phyloP scores from a whole-genome alignment of 2,888 invertebrate species.

The Campoletis raptor region DNA sequence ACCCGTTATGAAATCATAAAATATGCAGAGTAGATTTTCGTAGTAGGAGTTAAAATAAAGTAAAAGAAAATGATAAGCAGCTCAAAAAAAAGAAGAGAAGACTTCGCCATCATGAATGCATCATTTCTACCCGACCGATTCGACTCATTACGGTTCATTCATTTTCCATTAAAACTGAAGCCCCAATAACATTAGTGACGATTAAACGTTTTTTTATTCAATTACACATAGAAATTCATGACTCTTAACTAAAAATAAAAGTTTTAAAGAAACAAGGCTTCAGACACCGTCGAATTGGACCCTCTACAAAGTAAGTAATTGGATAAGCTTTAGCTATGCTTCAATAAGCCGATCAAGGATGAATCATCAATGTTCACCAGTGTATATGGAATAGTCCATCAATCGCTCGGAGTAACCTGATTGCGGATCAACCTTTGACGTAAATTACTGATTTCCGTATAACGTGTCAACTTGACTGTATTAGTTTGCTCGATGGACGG shows the following conservation, averaged over 20 bases:
- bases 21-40: conserved; percentile 67
- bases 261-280: neutral
- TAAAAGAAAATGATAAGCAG: neutral
- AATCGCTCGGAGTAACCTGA: conserved; percentile 8
- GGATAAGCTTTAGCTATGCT: conserved; percentile 5
- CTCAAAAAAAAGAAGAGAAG: neutral
- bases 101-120: neutral
- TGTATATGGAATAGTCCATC: conserved; percentile 11
- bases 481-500: conserved; percentile 10
- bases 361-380: conserved; percentile 6
- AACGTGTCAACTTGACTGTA: conserved; percentile 7
- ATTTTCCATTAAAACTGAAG: neutral
- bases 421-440: conserved; percentile 13
- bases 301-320: neutral
- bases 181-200: neutral
- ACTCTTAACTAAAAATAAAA: neutral
- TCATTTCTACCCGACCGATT: neutral
- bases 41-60: conserved; percentile 20
- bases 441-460: conserved; percentile 6
- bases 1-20: conserved; percentile 74
- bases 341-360: conserved; percentile 3
- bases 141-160: neutral
- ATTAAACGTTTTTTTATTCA: neutral
- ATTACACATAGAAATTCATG: neutral
- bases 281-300: neutral